These are phyloP conservation scores for Noctua comes DNA, from an alignment of 2,888 invertebrate species.

Conservation along the genomic window DNA sequence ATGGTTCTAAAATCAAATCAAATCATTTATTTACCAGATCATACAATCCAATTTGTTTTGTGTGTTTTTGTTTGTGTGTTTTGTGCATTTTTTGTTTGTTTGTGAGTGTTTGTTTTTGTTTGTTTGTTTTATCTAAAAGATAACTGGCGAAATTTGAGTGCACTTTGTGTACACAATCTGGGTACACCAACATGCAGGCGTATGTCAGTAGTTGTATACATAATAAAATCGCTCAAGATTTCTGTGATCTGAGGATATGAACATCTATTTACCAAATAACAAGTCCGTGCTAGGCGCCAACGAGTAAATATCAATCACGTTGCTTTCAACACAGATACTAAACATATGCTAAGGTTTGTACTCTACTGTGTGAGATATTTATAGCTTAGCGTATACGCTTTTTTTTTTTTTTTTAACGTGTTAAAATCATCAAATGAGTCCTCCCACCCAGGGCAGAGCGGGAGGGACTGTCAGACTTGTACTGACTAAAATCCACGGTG, in stretches of 20 bases:
- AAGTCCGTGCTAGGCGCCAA: conserved; percentile 34
- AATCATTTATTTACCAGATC: too few relatives aligned
- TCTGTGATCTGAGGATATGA: conserved; percentile 1
- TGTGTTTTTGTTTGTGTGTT: too few relatives aligned
- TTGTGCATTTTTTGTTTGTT: too few relatives aligned
- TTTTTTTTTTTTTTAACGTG: too few relatives aligned
- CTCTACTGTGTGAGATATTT: conserved; percentile 9
- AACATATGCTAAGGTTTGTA: conserved; percentile 3
- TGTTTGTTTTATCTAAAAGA: neutral
- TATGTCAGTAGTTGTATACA: neutral
- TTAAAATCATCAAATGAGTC: too few relatives aligned
- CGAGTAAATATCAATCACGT: conserved; percentile 47
- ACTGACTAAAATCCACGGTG: too few relatives aligned
- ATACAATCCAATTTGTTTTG: too few relatives aligned
- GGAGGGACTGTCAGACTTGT: too few relatives aligned
- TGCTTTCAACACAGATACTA: conserved; percentile 23
- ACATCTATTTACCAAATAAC: conserved; percentile 27
- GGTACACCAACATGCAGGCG: neutral
- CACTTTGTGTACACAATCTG: neutral
- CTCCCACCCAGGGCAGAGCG: too few relatives aligned
- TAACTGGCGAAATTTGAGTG: neutral
- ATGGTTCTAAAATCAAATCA: too few relatives aligned
- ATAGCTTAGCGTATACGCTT: neutral
- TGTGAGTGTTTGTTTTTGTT: too few relatives aligned
- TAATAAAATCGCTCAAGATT: neutral